phyloP scores from a whole-genome alignment of 1,140 invertebrate species.

The Calycopis cecrops region DNA sequence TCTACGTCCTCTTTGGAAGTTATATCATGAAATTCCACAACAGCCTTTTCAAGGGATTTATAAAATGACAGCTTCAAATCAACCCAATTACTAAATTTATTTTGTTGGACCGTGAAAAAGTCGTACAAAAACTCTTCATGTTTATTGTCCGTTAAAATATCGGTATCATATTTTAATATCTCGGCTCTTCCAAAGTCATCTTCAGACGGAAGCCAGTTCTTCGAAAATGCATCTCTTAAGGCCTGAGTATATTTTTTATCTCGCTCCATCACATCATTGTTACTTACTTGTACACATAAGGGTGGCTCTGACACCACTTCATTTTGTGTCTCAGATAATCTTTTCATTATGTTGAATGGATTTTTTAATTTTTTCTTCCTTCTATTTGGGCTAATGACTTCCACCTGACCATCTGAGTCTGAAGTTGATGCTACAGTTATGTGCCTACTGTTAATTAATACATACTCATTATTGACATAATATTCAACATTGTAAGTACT shows the following conservation, averaged over 20 bases:
- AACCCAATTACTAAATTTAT: constrained; percentile 43
- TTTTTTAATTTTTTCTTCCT: constrained; percentile 50
- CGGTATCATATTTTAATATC: constrained; percentile 28
- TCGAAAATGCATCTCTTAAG: constrained; percentile 29
- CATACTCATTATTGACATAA: constrained; percentile 40
- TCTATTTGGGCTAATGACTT: constrained; percentile 24
- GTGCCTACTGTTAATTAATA: constrained; percentile 39
- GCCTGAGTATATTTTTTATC: constrained; percentile 26
- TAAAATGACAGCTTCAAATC: constrained; percentile 51
- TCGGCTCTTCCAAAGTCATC: constrained; percentile 55
- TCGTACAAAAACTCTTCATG: constrained; percentile 45
- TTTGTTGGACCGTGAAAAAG: constrained; percentile 40
- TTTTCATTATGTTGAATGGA: constrained; percentile 56
- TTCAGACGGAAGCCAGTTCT: constrained; percentile 46
- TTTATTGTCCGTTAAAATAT: constrained; percentile 25
- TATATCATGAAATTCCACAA: constrained; percentile 30
- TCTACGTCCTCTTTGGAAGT: constrained; percentile 14
- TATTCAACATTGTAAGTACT: constrained; percentile 50
- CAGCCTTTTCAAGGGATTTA: constrained; percentile 45
- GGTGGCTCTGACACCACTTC: constrained; percentile 15
- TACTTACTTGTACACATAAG: not conserved
- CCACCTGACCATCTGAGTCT: constrained; percentile 44
- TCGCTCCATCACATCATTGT: not conserved
- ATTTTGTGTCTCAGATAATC: constrained; percentile 37
- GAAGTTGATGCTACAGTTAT: constrained; percentile 43